These are phyloP conservation scores for Malurus melanocephalus DNA, from an alignment of 2,113 vertebrate species.

Conservation along the genomic window DNA sequence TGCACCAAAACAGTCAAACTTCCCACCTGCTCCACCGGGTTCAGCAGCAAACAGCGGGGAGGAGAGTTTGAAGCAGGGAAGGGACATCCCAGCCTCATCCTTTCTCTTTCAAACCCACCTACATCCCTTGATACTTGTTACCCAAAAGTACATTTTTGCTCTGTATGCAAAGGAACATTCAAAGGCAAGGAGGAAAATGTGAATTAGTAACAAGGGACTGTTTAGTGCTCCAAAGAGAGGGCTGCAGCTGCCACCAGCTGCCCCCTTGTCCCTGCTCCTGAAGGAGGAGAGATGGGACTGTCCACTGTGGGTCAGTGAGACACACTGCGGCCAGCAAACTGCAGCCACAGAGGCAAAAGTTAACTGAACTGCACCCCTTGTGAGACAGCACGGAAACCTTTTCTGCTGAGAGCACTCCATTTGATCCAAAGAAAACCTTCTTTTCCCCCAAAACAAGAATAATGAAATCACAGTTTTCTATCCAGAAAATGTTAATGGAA, in stretches of 20 bases:
- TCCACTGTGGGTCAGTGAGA: not conserved
- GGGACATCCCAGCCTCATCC: not conserved
- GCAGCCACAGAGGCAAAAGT: not conserved
- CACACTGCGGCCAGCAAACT: not conserved
- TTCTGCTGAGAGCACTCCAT: constrained; percentile 4
- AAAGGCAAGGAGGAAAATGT: not conserved
- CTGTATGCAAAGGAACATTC: fast-evolving
- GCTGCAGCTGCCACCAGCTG: fast-evolving
- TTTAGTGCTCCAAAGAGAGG: fast-evolving
- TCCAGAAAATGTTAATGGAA: constrained; percentile 61
- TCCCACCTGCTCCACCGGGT: not conserved
- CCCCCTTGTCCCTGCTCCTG: not conserved
- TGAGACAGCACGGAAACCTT: not conserved
- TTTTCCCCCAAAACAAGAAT: constrained; percentile 34
- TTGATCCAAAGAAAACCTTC: not conserved
- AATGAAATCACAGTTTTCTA: constrained; percentile 49
- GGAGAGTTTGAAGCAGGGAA: not conserved
- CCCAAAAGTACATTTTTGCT: not conserved
- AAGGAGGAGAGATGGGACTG: not conserved
- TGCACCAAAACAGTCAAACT: not conserved
- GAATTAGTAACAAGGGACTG: fast-evolving
- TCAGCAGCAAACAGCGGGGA: not conserved
- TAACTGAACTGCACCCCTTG: not conserved
- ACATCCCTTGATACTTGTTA: fast-evolving
- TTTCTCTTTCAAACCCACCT: not conserved